These are phyloP conservation scores for Epinephelus lanceolatus DNA, from an alignment of 2,113 vertebrate species.

Conservation along the genomic window DNA sequence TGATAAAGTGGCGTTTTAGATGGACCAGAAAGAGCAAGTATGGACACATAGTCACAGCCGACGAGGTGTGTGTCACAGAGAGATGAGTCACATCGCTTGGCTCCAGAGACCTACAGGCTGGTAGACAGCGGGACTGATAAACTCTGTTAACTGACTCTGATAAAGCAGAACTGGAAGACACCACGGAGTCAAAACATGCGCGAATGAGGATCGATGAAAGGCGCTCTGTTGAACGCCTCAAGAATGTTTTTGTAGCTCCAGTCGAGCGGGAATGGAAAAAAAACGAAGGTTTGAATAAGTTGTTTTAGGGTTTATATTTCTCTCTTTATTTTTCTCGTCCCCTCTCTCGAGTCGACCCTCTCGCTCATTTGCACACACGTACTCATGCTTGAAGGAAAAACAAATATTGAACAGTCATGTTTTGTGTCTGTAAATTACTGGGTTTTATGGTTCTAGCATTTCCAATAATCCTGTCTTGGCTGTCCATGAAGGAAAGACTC, in stretches of 20 bases:
- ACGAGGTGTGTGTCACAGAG: slow-evolving; percentile 15
- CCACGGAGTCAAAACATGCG: slow-evolving; percentile 68
- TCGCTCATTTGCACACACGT: slow-evolving; percentile 50
- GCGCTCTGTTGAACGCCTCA: slow-evolving; percentile 46
- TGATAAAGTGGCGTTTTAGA: slow-evolving; percentile 37
- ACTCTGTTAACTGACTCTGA: slow-evolving; percentile 54
- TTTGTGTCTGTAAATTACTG: slow-evolving; percentile 64
- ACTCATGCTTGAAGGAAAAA: slow-evolving; percentile 56
- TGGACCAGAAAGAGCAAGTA: slow-evolving; percentile 51
- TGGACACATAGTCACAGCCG: slow-evolving; percentile 45
- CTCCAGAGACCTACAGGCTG: slow-evolving; percentile 29
- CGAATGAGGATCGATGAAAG: slow-evolving; percentile 30
- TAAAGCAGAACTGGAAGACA: slow-evolving; percentile 57
- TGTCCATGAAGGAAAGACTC: slow-evolving; percentile 36
- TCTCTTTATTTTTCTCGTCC: slow-evolving; percentile 55
- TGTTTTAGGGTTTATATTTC: slow-evolving; percentile 62
- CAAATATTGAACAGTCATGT: slow-evolving; percentile 64
- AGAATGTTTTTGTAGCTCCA: slow-evolving; percentile 58
- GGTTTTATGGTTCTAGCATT: slow-evolving; percentile 62
- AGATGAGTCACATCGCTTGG: slow-evolving; percentile 37
- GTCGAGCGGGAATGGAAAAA: slow-evolving; percentile 33
- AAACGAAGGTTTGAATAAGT: slow-evolving; percentile 34
- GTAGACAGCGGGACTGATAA: slow-evolving; percentile 52
- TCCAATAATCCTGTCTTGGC: slow-evolving; percentile 59
- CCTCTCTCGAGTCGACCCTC: slow-evolving; percentile 38